These are phyloP conservation scores for Chirona hameri DNA, from an alignment of 2,888 invertebrate genomes.

Conservation along the genomic window DNA sequence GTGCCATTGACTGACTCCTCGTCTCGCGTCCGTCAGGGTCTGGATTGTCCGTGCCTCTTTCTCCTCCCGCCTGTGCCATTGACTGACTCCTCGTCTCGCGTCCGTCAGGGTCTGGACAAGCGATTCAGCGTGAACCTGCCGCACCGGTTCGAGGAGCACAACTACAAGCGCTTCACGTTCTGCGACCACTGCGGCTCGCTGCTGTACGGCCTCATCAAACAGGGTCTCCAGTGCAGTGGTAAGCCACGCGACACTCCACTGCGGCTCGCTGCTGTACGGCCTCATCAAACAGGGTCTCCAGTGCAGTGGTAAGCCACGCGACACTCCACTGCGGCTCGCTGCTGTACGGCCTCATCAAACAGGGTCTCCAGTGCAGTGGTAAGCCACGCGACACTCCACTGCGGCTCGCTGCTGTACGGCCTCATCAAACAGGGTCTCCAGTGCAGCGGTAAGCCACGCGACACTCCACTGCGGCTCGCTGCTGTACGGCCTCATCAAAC, in stretches of 20 bases:
- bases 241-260: slow-evolving; percentile 63
- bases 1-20: too few species aligned
- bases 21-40: neutral
- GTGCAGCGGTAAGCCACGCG: slow-evolving; percentile 55
- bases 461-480: slow-evolving; percentile 98
- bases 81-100: too few species aligned
- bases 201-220: slow-evolving; percentile 91
- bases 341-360: slow-evolving; percentile 91
- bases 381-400: slow-evolving; percentile 63
- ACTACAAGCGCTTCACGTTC: slow-evolving; percentile 95
- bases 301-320: slow-evolving; percentile 55
- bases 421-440: slow-evolving; percentile 94
- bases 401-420: slow-evolving; percentile 95
- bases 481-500: slow-evolving; percentile 91
- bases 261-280: slow-evolving; percentile 95
- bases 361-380: slow-evolving; percentile 83
- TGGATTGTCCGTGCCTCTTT: neutral
- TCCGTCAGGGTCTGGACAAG: slow-evolving; percentile 47
- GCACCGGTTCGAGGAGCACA: slow-evolving; percentile 81
- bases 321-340: slow-evolving; percentile 98
- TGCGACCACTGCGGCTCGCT: slow-evolving; percentile 99
- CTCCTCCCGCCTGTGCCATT: too few species aligned
- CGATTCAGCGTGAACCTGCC: slow-evolving; percentile 98
- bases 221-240: slow-evolving; percentile 83
- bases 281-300: slow-evolving; percentile 94